phyloP scores from a whole-genome alignment of 1,140 invertebrate genomes.

The Psilanteris sp. region DNA sequence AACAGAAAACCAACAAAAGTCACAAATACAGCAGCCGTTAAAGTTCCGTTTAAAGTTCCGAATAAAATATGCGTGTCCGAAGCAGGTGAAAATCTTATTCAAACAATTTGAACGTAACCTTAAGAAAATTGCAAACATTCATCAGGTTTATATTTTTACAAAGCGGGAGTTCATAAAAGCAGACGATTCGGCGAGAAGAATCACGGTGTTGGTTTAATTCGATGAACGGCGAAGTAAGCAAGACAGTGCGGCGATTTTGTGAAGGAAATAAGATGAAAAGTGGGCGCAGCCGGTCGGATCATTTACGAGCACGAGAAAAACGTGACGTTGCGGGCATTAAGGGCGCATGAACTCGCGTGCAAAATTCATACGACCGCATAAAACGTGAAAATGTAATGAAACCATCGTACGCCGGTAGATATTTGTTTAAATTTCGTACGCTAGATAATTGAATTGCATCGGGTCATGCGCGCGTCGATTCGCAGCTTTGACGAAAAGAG shows the following conservation, averaged over 20 bases:
- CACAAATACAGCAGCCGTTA: no score
- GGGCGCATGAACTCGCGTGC: slow-evolving; percentile 13
- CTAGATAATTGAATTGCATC: slow-evolving; percentile 17
- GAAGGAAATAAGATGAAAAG: slow-evolving; percentile 23
- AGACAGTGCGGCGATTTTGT: background rate
- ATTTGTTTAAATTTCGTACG: slow-evolving; percentile 13
- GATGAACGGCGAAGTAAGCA: slow-evolving; percentile 3
- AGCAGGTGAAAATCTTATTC: no score
- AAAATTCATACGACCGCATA: slow-evolving; percentile 10
- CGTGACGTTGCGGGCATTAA: background rate
- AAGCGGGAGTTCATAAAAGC: no score
- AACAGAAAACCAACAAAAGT: no score
- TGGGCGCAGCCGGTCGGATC: background rate
- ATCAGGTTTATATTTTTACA: no score
- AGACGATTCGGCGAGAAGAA: no score
- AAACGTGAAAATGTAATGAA: slow-evolving; percentile 19
- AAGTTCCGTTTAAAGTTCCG: no score
- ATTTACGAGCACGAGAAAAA: slow-evolving; percentile 16
- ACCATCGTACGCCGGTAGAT: slow-evolving; percentile 7
- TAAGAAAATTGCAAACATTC: no score
- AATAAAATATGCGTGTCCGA: no score
- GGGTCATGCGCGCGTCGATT: slow-evolving; percentile 19
- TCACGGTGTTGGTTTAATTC: background rate
- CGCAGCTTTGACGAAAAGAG: slow-evolving; percentile 18
- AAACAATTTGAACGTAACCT: no score